phyloP scores from a whole-genome alignment of 2,113 vertebrate genomes.

The Nothobranchius furzeri region DNA sequence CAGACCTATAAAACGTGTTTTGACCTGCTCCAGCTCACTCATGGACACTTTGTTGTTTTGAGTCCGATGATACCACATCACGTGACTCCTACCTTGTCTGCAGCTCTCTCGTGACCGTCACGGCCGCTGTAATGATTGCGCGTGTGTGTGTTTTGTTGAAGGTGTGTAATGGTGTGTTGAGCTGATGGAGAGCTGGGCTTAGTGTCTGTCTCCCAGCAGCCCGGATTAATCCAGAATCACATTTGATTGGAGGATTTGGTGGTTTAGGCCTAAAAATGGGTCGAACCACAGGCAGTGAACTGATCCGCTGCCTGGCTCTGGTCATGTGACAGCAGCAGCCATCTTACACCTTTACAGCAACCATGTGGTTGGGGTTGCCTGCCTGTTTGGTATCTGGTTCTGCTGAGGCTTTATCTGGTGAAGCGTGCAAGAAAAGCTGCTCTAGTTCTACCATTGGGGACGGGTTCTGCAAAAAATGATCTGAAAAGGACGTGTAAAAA shows the following conservation, averaged over 20 bases:
- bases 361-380: slow-evolving; percentile 9
- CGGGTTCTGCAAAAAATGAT: no score
- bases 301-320: slow-evolving; percentile 14
- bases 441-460: neutral
- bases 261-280: slow-evolving; percentile 40
- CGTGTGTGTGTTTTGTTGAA: neutral
- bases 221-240: slow-evolving; percentile 33
- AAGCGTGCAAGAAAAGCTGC: neutral
- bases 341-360: slow-evolving; percentile 40
- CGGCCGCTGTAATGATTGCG: neutral
- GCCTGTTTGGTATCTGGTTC: neutral
- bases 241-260: slow-evolving; percentile 28
- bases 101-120: neutral
- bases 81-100: slow-evolving; percentile 8
- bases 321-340: slow-evolving; percentile 47
- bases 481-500: no score
- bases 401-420: neutral
- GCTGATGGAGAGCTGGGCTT: slow-evolving; percentile 24
- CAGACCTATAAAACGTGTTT: slow-evolving; percentile 17
- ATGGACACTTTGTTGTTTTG: slow-evolving; percentile 16
- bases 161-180: neutral
- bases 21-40: slow-evolving; percentile 14
- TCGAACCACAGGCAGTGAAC: slow-evolving; percentile 17
- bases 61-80: slow-evolving; percentile 25
- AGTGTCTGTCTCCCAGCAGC: neutral